Base-by-base conservation (phyloP, 2,888 invertebrate genomes). In the Ferdinandea cuprea region DNA sequence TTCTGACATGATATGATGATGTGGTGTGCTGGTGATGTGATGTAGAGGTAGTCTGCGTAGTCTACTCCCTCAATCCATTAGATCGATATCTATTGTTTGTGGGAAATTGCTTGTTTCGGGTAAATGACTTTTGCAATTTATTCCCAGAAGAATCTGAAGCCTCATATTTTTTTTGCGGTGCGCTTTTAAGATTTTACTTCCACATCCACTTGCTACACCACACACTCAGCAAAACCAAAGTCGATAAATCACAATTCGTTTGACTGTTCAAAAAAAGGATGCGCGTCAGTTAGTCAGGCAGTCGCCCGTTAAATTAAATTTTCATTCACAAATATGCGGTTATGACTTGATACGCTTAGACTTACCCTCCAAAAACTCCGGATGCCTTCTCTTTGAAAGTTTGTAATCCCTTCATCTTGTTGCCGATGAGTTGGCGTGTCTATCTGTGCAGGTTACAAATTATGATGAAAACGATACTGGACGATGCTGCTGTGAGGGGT, bases 241-340 rank as follows among this genome's bases (percentile, higher is more conserved):
- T 65, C 83, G 66, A 81, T 81, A 85, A 83, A 80, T 78, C 74
- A 78, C 19, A 66, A 58, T 54, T 56, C 58, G 54, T 72, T n/a
- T 61, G 69, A 65, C 56, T 40, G 21, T 48, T 9, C 2, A 35
- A 50, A 59, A 52, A 71, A 77, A 86, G 87, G 86, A 86, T 86
- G 87, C 85, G 87, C 88, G 87, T 69, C 85, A 86, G 86, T 86
- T 83, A 80, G 71, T 83, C 87, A 87, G 85, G 86, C 89, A 90
- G 76, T 89, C 88, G 89, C 85, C 89, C 90, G 90, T 90, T 89
- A 90, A 90, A 90, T 90, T 90, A 89, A 89, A 88, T 88, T 89
- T 88, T 73, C 71, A 83, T 74, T 69, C 78, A 80, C 66, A 58
- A 56, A 71, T n/a, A n/a, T 48, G 66, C 66, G 68, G 71, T 85